Evolutionary conservation across 2,113 vertebrate species (phyloP).

Genomic region (Rhinolophus sinicus): DNA sequence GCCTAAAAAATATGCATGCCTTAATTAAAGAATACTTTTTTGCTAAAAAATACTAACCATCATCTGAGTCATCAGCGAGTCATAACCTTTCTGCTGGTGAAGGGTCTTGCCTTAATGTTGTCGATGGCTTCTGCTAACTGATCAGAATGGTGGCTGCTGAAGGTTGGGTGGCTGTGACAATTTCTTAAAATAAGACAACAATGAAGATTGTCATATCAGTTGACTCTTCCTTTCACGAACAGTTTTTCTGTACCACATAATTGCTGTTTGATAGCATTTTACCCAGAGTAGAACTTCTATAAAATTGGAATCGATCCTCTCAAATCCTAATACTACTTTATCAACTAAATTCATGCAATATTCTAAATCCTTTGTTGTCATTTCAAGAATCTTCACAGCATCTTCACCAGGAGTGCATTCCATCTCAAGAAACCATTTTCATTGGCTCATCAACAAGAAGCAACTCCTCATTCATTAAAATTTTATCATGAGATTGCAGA

Average conservation of each 20-base stretch:
- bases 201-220: background rate
- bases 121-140: background rate
- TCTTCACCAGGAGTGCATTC: background rate
- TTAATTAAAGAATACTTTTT: background rate
- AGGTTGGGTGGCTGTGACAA: background rate
- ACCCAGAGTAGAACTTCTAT: background rate
- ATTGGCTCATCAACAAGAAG: background rate
- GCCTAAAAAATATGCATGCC: background rate
- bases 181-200: background rate
- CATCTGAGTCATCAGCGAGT: background rate
- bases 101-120: no score
- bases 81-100: background rate
- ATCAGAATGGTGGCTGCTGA: background rate
- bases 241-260: background rate
- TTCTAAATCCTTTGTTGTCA: background rate
- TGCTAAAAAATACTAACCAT: background rate
- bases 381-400: background rate
- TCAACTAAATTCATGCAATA: background rate
- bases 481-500: no score
- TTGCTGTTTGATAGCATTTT: background rate
- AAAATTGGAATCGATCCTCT: background rate
- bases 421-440: background rate
- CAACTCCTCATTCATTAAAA: background rate
- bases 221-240: background rate
- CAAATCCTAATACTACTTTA: background rate